A percentile compares a stretch with the other conserved stretches of the same genome.
These are phyloP conservation scores for Tapirus terrestris DNA, from an alignment of 2,113 vertebrate genomes.

Conservation along the genomic window DNA sequence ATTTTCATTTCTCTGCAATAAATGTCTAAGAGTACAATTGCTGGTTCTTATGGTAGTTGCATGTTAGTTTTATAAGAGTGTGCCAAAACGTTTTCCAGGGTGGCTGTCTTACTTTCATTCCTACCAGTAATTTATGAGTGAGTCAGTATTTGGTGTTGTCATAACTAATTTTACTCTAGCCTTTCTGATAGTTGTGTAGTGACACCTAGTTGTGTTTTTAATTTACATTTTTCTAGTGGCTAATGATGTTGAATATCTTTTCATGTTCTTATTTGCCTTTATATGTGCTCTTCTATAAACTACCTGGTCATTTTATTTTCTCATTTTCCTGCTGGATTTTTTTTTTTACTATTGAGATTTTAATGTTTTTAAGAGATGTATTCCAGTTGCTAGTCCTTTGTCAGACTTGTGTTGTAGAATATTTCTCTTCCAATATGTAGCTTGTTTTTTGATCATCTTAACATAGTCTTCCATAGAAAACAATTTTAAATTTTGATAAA, in stretches of 20 bases:
- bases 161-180: neutral
- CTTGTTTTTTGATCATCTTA: neutral
- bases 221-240: neutral
- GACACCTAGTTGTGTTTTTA: no score
- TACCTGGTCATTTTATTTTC: neutral
- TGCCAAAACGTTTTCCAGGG: neutral
- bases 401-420: neutral
- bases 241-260: no score
- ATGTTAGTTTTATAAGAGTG: neutral
- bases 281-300: neutral
- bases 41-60: neutral
- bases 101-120: neutral
- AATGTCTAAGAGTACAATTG: neutral
- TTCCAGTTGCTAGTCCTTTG: neutral
- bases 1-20: neutral
- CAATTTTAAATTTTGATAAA: no score
- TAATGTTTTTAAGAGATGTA: neutral
- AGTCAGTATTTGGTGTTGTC: neutral
- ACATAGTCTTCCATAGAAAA: neutral
- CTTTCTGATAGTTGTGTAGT: neutral
- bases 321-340: neutral
- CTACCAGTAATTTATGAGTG: neutral
- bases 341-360: neutral
- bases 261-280: no score
- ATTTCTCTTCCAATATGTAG: neutral